A percentile compares a stretch with the other conserved stretches of the same genome.
These are phyloP conservation scores for Cryptocephalus primarius DNA, from an alignment of 2,888 invertebrate genomes.

Conservation along the genomic window DNA sequence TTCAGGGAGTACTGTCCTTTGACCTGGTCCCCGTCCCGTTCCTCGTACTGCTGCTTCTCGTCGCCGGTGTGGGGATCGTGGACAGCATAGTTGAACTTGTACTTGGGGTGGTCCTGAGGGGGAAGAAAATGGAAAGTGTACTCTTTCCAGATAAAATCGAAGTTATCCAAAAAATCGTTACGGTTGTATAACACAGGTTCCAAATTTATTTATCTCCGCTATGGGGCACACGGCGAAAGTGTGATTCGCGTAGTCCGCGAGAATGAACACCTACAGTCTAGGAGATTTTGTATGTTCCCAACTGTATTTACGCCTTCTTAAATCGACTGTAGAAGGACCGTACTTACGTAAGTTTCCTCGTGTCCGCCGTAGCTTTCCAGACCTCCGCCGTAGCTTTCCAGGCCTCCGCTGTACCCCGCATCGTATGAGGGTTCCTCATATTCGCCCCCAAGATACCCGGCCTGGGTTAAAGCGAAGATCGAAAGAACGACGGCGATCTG, in stretches of 20 bases:
- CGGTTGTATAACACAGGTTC: too few relatives aligned
- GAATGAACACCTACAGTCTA: too few relatives aligned
- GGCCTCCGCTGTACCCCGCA: constrained; percentile 11
- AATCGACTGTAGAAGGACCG: too few relatives aligned
- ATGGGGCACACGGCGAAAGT: background rate
- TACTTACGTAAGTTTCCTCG: too few relatives aligned
- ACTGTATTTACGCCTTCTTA: too few relatives aligned
- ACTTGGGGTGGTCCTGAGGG: constrained; percentile 20
- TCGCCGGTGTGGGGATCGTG: constrained; percentile 25
- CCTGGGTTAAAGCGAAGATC: constrained; percentile 14
- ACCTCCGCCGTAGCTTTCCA: constrained; percentile 12
- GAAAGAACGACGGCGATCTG: constrained; percentile 21
- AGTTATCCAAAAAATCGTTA: too few relatives aligned
- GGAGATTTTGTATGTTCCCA: too few relatives aligned
- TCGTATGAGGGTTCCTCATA: constrained; percentile 12
- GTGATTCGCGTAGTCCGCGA: background rate
- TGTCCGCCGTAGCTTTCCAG: constrained; percentile 14
- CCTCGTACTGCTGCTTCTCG: constrained; percentile 39
- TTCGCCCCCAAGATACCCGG: constrained; percentile 16
- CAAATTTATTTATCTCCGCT: background rate
- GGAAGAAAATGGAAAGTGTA: too few relatives aligned
- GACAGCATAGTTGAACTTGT: constrained; percentile 24
- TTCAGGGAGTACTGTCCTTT: constrained; percentile 49
- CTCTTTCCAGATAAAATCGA: too few relatives aligned
- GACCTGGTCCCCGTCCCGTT: constrained; percentile 50